Conservation (phyloP, 2,797 vertebrate genomes). For the Octomys mimax region DNA sequence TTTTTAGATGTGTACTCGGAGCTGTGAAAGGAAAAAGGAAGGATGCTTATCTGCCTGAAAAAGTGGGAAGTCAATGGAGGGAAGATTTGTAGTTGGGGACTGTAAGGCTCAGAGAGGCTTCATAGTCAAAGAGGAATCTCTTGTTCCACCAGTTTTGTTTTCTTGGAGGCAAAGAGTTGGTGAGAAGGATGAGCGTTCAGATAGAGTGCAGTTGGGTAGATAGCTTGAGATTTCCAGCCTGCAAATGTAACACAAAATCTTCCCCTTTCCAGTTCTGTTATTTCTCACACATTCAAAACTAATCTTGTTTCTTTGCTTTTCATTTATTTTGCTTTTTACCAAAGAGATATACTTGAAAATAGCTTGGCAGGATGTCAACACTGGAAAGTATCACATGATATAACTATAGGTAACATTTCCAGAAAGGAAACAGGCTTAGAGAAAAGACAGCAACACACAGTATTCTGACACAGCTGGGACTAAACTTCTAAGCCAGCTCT, state of each 20-base stretch:
- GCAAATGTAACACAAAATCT: background rate
- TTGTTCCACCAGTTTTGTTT: background rate
- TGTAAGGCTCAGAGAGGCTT: background rate
- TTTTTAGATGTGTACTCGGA: background rate
- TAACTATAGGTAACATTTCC: background rate
- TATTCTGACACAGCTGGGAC: background rate
- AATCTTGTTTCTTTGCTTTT: background rate
- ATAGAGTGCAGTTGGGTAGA: background rate
- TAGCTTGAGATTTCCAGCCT: background rate
- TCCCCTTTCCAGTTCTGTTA: no score
- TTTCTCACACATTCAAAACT: background rate
- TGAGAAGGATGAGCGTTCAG: no score
- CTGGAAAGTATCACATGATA: no score
- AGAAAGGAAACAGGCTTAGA: background rate
- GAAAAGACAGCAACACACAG: background rate
- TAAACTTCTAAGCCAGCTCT: background rate
- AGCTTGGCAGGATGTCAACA: background rate
- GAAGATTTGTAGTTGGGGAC: background rate
- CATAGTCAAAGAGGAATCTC: background rate
- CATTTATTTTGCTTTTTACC: background rate
- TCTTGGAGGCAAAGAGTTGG: background rate
- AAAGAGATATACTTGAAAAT: background rate
- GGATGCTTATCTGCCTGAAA: background rate
- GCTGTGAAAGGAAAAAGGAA: background rate
- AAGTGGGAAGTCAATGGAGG: background rate